Base-by-base conservation (phyloP, 1,140 invertebrate species). In the Pentalonia nigronervosa region DNA sequence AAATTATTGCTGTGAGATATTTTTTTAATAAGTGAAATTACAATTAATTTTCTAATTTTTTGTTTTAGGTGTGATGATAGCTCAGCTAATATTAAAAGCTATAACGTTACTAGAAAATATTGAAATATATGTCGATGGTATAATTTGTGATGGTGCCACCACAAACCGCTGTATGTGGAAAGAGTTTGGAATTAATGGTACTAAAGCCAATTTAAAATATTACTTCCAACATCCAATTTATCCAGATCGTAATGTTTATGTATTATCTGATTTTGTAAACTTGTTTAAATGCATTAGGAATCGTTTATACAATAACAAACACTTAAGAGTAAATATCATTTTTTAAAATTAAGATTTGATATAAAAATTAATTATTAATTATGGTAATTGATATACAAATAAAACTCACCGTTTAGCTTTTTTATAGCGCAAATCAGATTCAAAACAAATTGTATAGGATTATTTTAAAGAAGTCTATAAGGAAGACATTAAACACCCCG, bases 381-480 rank as follows among this genome's bases (percentile, higher is more conserved):
- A 60, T 23, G 20, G 20, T 60, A 60, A 60, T 60, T 21, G 25
- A 8, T 60, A 60, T 60, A 60, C 20, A 23, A 60, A 50, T 50
- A 50, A 50, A 50, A 50, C 48, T 50, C 48, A 50, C 48, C 48
- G 11, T 50, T 50, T 50, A 50, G 7, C 48, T 50, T 60, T 60
- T 60, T 60, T 76, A n/a, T 34, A 76, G 67, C 67, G 3, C 30
- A 30, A n/a, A n/a, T 76, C 67, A 76, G 67, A 76, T 76, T 30
- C 30, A 76, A 76, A 76, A n/a, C 67, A 76, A n/a, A 76, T 76
- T 76, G 67, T 17, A 45, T 86, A 41, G 83, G 83, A 86, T 30
- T 86, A 86, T 47, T 86, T 86, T 45, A 41, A 86, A 86, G 45
- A 86, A 86, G 83, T 86, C 14, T 47, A 45, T 30, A 86, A 86